Conservation (phyloP, 2,113 vertebrate genomes). For the Nematolebias whitei region DNA sequence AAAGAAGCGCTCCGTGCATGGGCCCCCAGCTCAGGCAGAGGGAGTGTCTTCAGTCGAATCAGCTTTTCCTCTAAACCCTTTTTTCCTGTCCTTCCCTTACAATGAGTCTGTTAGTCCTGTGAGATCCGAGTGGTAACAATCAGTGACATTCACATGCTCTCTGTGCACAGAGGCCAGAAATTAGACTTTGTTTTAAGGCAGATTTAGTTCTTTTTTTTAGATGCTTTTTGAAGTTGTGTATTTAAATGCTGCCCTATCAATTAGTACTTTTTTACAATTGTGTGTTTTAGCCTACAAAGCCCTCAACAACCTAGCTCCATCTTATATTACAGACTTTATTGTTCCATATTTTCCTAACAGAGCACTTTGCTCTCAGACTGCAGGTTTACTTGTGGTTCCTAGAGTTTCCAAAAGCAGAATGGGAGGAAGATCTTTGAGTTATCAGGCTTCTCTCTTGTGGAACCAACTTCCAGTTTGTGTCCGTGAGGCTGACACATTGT, state of each 20-base stretch:
- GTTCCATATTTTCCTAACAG: too few relatives aligned
- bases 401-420: too few relatives aligned
- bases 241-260: conserved; percentile 22
- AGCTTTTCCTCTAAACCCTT: conserved; percentile 44
- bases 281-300: too few relatives aligned
- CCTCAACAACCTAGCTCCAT: too few relatives aligned
- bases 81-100: conserved; percentile 37
- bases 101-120: conserved; percentile 36
- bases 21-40: conserved; percentile 25
- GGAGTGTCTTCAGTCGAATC: conserved; percentile 50
- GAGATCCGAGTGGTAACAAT: conserved; percentile 53
- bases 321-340: too few relatives aligned
- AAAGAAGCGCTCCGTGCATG: conserved; percentile 21
- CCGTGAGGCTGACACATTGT: too few relatives aligned
- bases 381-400: too few relatives aligned
- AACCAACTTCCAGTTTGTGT: too few relatives aligned
- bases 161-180: conserved; percentile 44
- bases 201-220: conserved; percentile 36
- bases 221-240: conserved; percentile 38
- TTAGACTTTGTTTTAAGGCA: conserved; percentile 66
- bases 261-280: conserved; percentile 3
- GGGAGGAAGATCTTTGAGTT: too few relatives aligned
- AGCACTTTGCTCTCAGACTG: too few relatives aligned
- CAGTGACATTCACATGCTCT: conserved; percentile 46
- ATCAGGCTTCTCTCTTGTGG: too few relatives aligned